These are phyloP conservation scores for Chondrilla cf. caribensis DNA, from an alignment of 37 sponge, comb jelly and placozoan genomes.

Conservation along the genomic window DNA sequence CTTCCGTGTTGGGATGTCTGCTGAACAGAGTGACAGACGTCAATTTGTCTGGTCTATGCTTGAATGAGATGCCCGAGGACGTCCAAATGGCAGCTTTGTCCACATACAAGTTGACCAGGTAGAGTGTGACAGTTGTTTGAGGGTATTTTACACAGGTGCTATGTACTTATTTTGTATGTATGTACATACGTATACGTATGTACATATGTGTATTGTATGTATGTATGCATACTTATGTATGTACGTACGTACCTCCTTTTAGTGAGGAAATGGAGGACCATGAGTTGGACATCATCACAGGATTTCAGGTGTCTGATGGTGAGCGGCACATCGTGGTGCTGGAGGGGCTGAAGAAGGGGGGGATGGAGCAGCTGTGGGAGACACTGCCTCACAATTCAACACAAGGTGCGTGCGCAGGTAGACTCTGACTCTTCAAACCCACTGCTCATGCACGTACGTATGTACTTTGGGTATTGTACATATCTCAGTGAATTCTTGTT, in stretches of 20 bases:
- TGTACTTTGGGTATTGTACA: too few species aligned
- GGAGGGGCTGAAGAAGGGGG: constrained; percentile 69
- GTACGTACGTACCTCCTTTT: not conserved
- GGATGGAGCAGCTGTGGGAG: constrained; percentile 66
- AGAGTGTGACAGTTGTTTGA: not conserved
- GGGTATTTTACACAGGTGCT: not conserved
- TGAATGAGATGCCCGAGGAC: constrained; percentile 53
- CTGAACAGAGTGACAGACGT: constrained; percentile 46
- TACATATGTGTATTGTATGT: not conserved
- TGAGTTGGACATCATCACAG: constrained; percentile 57
- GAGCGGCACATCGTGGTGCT: constrained; percentile 67
- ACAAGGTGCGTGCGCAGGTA: constrained; percentile 23
- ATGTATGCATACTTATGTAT: not conserved
- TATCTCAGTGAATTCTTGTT: too few species aligned
- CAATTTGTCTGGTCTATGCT: constrained; percentile 53
- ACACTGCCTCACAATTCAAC: constrained; percentile 49
- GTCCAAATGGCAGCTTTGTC: constrained; percentile 64
- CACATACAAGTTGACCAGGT: constrained; percentile 88
- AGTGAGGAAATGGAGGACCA: constrained; percentile 40
- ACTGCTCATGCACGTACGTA: too few species aligned
- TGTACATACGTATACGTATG: not conserved
- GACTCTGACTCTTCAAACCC: too few species aligned
- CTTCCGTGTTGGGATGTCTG: constrained; percentile 30
- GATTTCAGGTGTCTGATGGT: constrained; percentile 77
- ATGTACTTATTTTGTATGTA: not conserved